Conservation (phyloP, 2,113 vertebrate species). For the Apodemus sylvaticus region DNA sequence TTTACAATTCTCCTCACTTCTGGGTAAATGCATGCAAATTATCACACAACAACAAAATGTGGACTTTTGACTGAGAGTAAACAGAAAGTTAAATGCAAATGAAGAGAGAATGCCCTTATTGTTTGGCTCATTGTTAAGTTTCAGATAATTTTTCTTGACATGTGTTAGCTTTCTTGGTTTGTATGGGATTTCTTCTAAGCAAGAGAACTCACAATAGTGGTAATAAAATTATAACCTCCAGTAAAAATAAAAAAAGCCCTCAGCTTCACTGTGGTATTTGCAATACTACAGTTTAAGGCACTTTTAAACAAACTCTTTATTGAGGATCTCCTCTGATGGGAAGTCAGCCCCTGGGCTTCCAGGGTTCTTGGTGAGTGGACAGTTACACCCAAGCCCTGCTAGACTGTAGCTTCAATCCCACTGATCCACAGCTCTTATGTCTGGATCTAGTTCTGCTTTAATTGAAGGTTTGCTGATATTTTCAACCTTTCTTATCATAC, state of each 20-base stretch:
- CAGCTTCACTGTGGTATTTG: not conserved
- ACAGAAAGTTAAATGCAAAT: not conserved
- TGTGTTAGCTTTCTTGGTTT: slow-evolving; percentile 15
- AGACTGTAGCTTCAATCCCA: not conserved
- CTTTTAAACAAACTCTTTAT: not conserved
- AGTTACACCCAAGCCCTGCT: not conserved
- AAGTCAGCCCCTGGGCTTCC: not conserved
- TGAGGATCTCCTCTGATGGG: not conserved
- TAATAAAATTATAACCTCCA: slow-evolving; percentile 40
- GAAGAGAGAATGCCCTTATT: not conserved
- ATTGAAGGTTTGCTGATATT: slow-evolving; percentile 4
- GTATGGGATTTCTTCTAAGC: not conserved
- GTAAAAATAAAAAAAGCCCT: not conserved
- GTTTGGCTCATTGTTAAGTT: slow-evolving; percentile 2
- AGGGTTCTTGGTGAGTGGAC: not conserved
- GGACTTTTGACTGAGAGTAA: not conserved
- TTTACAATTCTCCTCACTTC: not conserved
- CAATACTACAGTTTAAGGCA: slow-evolving; percentile 2
- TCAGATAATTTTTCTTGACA: not conserved
- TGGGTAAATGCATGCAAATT: not conserved
- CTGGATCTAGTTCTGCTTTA: not conserved
- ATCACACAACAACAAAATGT: not conserved
- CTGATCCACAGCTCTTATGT: not conserved
- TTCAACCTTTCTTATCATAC: not conserved
- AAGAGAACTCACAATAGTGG: not conserved